Conservation (phyloP, 2,797 vertebrate species). For the Pygocentrus nattereri region DNA sequence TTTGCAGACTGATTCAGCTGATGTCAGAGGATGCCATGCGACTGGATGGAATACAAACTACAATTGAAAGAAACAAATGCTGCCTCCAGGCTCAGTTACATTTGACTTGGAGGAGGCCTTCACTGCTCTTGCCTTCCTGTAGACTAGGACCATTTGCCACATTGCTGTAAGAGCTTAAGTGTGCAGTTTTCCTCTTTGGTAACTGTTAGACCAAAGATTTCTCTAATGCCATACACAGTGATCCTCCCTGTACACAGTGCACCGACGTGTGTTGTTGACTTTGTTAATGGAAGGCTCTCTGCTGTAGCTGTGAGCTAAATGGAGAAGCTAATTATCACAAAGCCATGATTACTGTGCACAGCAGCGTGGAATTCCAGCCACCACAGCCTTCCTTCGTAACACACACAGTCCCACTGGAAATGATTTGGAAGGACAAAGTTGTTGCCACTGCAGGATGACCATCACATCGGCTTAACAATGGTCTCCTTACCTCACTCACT, state of each 20-base stretch:
- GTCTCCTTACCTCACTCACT: neutral
- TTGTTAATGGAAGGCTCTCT: slow-evolving; percentile 33
- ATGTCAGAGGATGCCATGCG: neutral
- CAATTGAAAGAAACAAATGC: slow-evolving; percentile 10
- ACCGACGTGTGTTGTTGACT: slow-evolving; percentile 1
- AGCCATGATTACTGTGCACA: slow-evolving; percentile 31
- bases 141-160: neutral
- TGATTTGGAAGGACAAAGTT: neutral
- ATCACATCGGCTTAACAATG: neutral
- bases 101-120: neutral
- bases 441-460: neutral
- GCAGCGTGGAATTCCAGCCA: slow-evolving; percentile 18
- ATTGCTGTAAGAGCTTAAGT: neutral
- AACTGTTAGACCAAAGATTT: slow-evolving; percentile 14
- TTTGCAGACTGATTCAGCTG: neutral
- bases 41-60: neutral
- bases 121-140: neutral
- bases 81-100: slow-evolving; percentile 2
- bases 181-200: neutral
- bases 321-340: slow-evolving; percentile 37
- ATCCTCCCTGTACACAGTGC: slow-evolving; percentile 13
- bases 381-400: slow-evolving; percentile 4
- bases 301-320: slow-evolving; percentile 42
- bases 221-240: neutral
- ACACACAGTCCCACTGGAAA: neutral